Conservation (phyloP, 2,888 invertebrate species). For the Chalcis sispes region DNA sequence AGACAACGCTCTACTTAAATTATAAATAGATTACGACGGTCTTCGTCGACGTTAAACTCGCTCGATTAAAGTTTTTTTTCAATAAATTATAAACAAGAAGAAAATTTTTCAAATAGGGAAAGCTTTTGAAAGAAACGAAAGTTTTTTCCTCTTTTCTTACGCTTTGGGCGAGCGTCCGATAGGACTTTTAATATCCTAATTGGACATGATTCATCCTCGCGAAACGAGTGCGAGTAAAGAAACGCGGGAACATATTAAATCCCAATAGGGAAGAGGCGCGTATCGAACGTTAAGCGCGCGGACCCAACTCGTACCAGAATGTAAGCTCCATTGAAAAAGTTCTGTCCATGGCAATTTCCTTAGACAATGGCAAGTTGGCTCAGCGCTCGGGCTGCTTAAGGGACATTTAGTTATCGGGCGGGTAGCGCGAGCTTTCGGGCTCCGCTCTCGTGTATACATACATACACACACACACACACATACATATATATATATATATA, state of each 20-base stretch:
- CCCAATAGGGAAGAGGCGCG: slow-evolving; percentile 38
- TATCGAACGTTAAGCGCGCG: slow-evolving; percentile 21
- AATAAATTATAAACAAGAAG: not conserved
- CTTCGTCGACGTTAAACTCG: too few species aligned
- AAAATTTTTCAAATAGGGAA: not conserved
- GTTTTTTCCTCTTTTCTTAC: not conserved
- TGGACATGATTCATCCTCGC: slow-evolving; percentile 46
- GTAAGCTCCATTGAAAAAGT: slow-evolving; percentile 34
- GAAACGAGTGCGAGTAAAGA: slow-evolving; percentile 40
- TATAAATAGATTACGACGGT: too few species aligned
- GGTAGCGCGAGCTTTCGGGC: slow-evolving; percentile 26
- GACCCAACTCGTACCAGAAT: not conserved
- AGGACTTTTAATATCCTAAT: slow-evolving; percentile 49
- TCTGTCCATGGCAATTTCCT: slow-evolving; percentile 48
- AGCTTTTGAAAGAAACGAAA: too few species aligned
- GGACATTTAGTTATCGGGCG: slow-evolving; percentile 54
- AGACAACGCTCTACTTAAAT: too few species aligned
- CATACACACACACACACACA: slow-evolving; percentile 28
- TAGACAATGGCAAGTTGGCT: slow-evolving; percentile 47
- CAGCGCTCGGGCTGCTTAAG: slow-evolving; percentile 29
- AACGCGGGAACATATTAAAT: slow-evolving; percentile 40
- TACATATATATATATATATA: too few species aligned
- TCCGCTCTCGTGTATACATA: slow-evolving; percentile 8
- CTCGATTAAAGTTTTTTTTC: not conserved
- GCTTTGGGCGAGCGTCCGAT: slow-evolving; percentile 2